Evolutionary conservation across 2,888 invertebrate genomes (phyloP), one percentile per base, ranked within the genome.

Genomic region (Limnephilus rhombicus): DNA sequence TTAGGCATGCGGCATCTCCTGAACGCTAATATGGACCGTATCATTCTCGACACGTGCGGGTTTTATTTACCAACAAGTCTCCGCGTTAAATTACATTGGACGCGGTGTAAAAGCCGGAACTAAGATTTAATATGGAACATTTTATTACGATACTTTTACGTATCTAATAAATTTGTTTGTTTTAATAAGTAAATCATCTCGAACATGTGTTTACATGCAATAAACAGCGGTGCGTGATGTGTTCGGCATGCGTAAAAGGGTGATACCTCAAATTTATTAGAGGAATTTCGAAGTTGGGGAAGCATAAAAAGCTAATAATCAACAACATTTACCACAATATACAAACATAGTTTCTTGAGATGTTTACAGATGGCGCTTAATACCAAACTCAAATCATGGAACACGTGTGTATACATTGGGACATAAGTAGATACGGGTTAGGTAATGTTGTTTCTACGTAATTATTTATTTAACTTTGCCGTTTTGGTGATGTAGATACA

Each of bases 41-140:
- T 41, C 45, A 29, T 29, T 45, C 29, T 49, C 86, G 86, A 86
- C 86, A 86, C 86, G 86, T 86, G 86, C 86, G 41, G 29, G 86
- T 86, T 86, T 86, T 86, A 86, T 86, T 86, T 86, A 86, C 37
- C 34, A 37, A 83, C 83, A 37, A 34, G 83, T 41, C 24, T 83
- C 82, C 24, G 83, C 24, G 83, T 83, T 83, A 83, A 83, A 83
- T 83, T 37, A 83, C 41, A 83, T 37, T 37, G 13, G 37, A 83
- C 83, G 83, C 83, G 37, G 37, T 24, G 37, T 83, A 83, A 83
- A 83, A 83, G 37, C 37, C 83, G 83, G 83, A 37, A 83, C 34
- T 83, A 37, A 34, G 83, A 83, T 18, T 83, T 83, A 34, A 83
- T 83, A 31, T 68, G 68, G 68, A 68, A 24, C 24, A 9, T 68